Conservation (phyloP, 1,140 invertebrate species). For the Drosophila miranda region DNA sequence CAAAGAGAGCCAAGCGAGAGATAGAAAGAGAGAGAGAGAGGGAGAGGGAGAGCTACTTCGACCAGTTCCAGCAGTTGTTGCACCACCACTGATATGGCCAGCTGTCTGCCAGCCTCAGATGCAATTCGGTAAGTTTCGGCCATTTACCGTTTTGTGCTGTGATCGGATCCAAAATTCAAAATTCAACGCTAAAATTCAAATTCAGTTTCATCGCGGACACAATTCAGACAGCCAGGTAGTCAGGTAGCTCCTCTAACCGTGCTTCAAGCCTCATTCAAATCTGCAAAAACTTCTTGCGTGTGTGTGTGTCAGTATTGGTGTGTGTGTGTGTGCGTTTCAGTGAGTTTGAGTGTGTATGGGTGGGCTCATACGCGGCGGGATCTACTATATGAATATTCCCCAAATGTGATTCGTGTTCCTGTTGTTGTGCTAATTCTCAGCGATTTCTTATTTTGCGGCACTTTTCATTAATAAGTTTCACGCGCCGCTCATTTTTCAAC, state of each 20-base stretch:
- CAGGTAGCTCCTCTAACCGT: slow-evolving; percentile 7
- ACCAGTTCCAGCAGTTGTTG: slow-evolving; percentile 43
- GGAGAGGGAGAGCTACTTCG: slow-evolving; percentile 34
- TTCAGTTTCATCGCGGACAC: neutral
- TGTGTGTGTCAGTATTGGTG: no score
- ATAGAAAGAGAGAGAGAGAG: slow-evolving; percentile 21
- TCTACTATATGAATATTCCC: slow-evolving; percentile 1
- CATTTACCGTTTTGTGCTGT: slow-evolving; percentile 37
- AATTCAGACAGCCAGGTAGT: no score
- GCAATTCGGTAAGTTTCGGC: slow-evolving; percentile 54
- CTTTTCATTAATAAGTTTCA: slow-evolving; percentile 81
- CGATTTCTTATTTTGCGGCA: slow-evolving; percentile 64
- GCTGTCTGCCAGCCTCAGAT: slow-evolving; percentile 51
- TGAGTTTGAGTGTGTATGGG: neutral
- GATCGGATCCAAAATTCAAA: slow-evolving; percentile 11
- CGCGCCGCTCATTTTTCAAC: slow-evolving; percentile 78
- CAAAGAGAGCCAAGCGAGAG: slow-evolving; percentile 16
- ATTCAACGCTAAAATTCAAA: slow-evolving; percentile 7
- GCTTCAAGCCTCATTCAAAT: slow-evolving; percentile 5
- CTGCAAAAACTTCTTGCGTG: neutral
- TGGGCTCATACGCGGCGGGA: no score
- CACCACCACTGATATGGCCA: slow-evolving; percentile 44
- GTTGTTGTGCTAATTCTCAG: slow-evolving; percentile 65
- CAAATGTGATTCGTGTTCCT: slow-evolving; percentile 14
- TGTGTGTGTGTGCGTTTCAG: neutral